These are phyloP conservation scores for Cyprinodon diabolis DNA, from an alignment of 2,797 vertebrate genomes.

Conservation along the genomic window DNA sequence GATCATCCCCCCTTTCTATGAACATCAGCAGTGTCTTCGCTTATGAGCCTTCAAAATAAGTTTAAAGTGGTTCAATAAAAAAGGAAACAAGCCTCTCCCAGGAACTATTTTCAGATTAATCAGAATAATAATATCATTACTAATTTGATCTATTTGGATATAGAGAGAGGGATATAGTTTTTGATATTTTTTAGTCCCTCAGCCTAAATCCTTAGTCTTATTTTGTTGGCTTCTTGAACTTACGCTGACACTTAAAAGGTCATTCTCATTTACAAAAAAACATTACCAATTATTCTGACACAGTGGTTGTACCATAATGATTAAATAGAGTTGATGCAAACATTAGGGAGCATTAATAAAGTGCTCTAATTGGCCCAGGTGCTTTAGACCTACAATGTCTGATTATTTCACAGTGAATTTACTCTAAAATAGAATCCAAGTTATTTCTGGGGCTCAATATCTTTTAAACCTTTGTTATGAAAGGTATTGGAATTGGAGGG, in stretches of 20 bases:
- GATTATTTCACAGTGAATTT: not conserved
- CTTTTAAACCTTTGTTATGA: not conserved
- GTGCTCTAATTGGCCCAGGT: not conserved
- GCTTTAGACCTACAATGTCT: not conserved
- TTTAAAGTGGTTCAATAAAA: not conserved
- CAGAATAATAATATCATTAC: too few species aligned
- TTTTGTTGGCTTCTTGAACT: not conserved
- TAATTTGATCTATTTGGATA: too few species aligned
- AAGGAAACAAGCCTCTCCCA: not conserved
- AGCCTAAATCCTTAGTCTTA: not conserved
- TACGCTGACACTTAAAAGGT: too few species aligned
- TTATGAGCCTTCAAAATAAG: not conserved
- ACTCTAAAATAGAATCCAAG: not conserved
- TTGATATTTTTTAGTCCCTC: not conserved
- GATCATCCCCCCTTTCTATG: not conserved
- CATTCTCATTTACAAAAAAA: not conserved
- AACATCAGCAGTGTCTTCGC: not conserved
- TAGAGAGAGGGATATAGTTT: too few species aligned
- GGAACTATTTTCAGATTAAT: not conserved
- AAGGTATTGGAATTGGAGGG: not conserved
- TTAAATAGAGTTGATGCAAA: not conserved
- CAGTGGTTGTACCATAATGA: not conserved
- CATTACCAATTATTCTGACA: not conserved
- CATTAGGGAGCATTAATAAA: not conserved
- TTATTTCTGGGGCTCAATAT: not conserved